These are phyloP conservation scores for Sebastes nivosus DNA, from an alignment of 2,797 vertebrate species.

Conservation along the genomic window DNA sequence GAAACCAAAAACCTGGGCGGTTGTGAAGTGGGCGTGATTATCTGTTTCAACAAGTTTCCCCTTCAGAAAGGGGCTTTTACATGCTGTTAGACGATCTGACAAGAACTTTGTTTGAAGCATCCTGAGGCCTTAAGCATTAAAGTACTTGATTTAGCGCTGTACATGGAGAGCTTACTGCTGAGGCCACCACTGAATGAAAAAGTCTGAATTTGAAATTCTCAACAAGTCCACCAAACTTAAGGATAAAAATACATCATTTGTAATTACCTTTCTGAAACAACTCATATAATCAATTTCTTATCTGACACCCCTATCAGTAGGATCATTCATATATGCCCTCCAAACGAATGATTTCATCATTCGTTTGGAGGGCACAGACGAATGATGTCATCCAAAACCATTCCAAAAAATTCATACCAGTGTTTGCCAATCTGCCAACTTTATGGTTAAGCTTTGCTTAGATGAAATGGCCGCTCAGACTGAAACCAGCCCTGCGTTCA, in stretches of 20 bases:
- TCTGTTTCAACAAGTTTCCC: not conserved
- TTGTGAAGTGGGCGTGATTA: no score
- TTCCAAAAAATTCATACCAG: not conserved
- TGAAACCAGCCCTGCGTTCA: no score
- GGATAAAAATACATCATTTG: not conserved
- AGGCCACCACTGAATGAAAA: not conserved
- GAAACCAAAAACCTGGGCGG: not conserved
- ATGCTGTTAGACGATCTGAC: not conserved
- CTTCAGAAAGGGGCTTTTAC: not conserved
- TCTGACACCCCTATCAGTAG: not conserved
- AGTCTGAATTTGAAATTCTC: no score
- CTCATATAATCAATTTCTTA: not conserved
- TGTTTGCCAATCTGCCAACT: not conserved
- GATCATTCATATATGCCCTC: not conserved
- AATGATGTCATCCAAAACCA: not conserved
- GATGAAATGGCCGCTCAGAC: not conserved
- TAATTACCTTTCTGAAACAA: not conserved
- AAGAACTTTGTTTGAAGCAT: not conserved
- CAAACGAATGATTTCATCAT: not conserved
- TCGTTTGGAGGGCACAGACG: no score
- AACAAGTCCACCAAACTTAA: not conserved
- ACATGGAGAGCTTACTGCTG: not conserved
- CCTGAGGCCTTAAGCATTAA: not conserved
- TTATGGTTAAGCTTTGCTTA: not conserved
- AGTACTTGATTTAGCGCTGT: not conserved